phyloP scores from a whole-genome alignment of 2,888 invertebrate genomes.

The Cyclophora albipunctata region DNA sequence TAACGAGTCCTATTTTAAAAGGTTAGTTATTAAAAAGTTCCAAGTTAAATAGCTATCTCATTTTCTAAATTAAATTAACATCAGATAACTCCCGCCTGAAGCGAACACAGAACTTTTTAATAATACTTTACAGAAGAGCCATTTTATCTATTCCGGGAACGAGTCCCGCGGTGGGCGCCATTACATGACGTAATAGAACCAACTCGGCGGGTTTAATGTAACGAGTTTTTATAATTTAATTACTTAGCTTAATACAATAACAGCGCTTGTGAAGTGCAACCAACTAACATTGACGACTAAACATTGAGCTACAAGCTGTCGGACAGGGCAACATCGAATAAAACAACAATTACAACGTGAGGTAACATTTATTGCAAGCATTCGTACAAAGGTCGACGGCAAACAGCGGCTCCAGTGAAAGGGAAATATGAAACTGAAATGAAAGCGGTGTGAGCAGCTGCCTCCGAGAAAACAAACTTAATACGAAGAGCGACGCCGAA shows the following conservation, averaged over 20 bases:
- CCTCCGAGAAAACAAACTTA: slow-evolving; percentile 41
- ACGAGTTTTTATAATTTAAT: slow-evolving; percentile 13
- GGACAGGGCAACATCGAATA: slow-evolving; percentile 50
- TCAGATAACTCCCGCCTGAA: no score
- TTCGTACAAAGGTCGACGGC: slow-evolving; percentile 37
- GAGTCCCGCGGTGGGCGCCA: slow-evolving; percentile 24
- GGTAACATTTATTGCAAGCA: slow-evolving; percentile 64
- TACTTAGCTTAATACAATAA: slow-evolving; percentile 7
- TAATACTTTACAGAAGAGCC: slow-evolving; percentile 5
- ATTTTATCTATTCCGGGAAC: slow-evolving; percentile 1
- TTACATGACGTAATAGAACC: slow-evolving; percentile 22
- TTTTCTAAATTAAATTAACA: no score
- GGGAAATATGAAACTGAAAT: slow-evolving; percentile 45
- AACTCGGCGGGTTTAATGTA: slow-evolving; percentile 12
- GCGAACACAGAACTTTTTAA: not conserved
- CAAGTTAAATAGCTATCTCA: no score
- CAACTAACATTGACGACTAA: slow-evolving; percentile 15
- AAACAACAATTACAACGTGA: slow-evolving; percentile 54
- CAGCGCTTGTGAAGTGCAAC: not conserved
- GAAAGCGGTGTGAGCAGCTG: slow-evolving; percentile 45
- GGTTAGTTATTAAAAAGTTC: no score
- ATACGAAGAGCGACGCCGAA: slow-evolving; percentile 31
- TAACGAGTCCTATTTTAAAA: no score
- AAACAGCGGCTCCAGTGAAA: slow-evolving; percentile 37
- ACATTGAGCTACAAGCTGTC: slow-evolving; percentile 33